Evolutionary conservation across 2,113 vertebrate genomes (phyloP), one percentile per base, ranked within the genome.

Genomic region (Lontra canadensis): DNA sequence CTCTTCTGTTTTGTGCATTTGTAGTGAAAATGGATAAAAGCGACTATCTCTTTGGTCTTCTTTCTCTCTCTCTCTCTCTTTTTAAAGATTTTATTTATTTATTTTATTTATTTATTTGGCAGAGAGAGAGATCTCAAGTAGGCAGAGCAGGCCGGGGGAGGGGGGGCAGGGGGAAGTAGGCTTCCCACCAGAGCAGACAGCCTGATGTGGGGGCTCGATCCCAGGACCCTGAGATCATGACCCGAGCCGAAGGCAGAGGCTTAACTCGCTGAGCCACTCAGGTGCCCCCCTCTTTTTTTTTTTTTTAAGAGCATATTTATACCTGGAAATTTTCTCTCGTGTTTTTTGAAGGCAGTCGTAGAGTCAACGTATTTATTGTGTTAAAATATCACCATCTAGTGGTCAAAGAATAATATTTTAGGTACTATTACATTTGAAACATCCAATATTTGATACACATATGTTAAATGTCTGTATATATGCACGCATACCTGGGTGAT

Each of bases 301-400:
- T 34, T 65, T 69, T 10, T 69, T 13, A 90, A 87, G 52, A 88
- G 8, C 26, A 88, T 17, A 74, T 39, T 36, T 47, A 49, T 47
- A 52, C 7, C 42, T 52, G 92, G 96, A 74, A 59, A 34, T 82
- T 82, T 89, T 86, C 36, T 89, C 11, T 18, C 34, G 5, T 12
- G 3, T 87, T 69, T 92, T 95, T 88, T 44, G 6, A 97, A 95
- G n/a, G 18, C 34, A 80, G 11, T 63, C 31, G 59, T 87, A n/a
- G 29, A 93, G 39, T 79, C 78, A 52, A 57, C 81, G 57, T n/a
- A 89, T 87, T 83, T 96, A 57, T 39, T 76, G 7, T 3, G 12
- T 93, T 93, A 57, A 96, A 96, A 61, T 98, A 61, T 52, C 88
- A 44, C 97, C 78, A 95, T 92, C 78, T 97, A 95, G 88, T 92